Evolutionary conservation across 2,888 invertebrate genomes (phyloP).

Genomic region (Chaitophorus viminalis): DNA sequence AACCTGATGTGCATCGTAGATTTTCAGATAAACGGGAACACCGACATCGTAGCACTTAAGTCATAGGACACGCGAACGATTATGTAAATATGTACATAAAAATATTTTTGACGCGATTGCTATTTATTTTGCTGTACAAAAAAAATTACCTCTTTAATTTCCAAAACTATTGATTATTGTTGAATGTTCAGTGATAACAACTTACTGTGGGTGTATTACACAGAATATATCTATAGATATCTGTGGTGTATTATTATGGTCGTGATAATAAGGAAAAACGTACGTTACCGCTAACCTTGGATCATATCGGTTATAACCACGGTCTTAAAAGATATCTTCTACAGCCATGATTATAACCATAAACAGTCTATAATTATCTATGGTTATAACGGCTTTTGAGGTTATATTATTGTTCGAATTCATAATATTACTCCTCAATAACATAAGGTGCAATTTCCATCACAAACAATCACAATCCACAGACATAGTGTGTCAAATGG

Average conservation of each 20-base stretch:
- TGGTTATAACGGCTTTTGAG: background rate
- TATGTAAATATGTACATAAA: too few species aligned
- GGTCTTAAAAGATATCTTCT: too few species aligned
- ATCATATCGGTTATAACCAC: too few species aligned
- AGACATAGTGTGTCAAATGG: too few species aligned
- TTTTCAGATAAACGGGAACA: background rate
- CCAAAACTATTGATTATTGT: conserved; percentile 40
- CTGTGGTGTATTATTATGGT: background rate
- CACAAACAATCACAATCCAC: too few species aligned
- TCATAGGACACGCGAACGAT: background rate
- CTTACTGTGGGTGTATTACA: too few species aligned
- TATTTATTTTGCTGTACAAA: background rate
- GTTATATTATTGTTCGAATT: background rate
- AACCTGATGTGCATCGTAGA: conserved; percentile 92
- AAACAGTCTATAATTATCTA: background rate
- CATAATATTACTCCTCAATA: too few species aligned
- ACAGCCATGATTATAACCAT: too few species aligned
- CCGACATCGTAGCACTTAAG: background rate
- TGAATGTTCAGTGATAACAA: background rate
- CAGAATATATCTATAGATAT: too few species aligned
- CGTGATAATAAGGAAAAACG: background rate
- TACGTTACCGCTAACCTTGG: background rate
- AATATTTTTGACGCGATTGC: background rate
- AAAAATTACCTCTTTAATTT: background rate
- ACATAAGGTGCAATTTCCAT: too few species aligned